A percentile compares a stretch with the other conserved stretches of the same genome.
Conservation (phyloP, 2,113 vertebrate species). For the Heptranchias perlo region DNA sequence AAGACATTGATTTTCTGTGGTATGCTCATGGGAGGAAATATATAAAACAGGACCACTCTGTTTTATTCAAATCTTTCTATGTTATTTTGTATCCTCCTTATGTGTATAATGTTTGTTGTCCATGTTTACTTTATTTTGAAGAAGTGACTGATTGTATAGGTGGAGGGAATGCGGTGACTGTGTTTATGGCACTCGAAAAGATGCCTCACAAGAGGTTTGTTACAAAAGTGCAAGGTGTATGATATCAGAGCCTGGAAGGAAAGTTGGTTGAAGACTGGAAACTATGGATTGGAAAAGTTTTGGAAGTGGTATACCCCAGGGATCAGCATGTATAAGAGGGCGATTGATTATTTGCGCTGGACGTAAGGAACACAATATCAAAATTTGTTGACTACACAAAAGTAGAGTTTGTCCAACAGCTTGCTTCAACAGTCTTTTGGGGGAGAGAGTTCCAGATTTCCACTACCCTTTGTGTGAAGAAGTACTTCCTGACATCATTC, state of each 20-base stretch:
- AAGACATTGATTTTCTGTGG: background rate
- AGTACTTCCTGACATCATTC: too few species aligned
- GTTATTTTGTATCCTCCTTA: background rate
- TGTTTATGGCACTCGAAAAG: background rate
- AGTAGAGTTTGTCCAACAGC: background rate
- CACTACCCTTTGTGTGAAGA: too few species aligned
- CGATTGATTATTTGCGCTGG: background rate
- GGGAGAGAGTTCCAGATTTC: too few species aligned
- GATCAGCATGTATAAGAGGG: background rate
- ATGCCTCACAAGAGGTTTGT: background rate
- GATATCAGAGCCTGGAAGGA: background rate
- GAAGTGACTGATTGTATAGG: background rate
- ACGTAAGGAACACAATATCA: background rate
- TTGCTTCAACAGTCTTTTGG: too few species aligned
- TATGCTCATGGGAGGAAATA: background rate
- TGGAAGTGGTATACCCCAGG: background rate
- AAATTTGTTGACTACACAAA: background rate
- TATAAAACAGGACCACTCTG: background rate
- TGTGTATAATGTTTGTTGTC: too few species aligned
- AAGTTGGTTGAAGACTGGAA: background rate
- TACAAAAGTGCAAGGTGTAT: background rate
- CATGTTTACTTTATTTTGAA: background rate
- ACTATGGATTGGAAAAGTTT: background rate
- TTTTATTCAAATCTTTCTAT: slow-evolving; percentile 16
- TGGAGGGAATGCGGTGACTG: background rate